Evolutionary conservation across 2,113 vertebrate genomes (phyloP).

Genomic region (Scortum barcoo): DNA sequence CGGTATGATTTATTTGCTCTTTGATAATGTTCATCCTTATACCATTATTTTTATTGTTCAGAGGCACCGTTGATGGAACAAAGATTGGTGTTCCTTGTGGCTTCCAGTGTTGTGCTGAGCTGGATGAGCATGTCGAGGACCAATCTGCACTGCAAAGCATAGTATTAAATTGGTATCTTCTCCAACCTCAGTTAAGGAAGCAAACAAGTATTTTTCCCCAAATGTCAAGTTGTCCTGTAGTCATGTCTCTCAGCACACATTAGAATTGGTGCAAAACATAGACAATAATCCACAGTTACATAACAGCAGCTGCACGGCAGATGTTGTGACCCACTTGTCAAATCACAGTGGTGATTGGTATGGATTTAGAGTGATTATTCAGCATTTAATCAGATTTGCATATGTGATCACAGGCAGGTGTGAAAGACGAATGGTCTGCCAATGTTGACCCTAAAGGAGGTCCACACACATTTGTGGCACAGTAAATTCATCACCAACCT

Average conservation of each 20-base stretch:
- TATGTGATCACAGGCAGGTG: slow-evolving; percentile 48
- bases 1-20: too few species aligned
- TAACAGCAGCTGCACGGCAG: slow-evolving; percentile 63
- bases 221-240: slow-evolving; percentile 32
- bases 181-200: slow-evolving; percentile 1
- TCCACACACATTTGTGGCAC: neutral
- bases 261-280: slow-evolving; percentile 40
- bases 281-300: slow-evolving; percentile 60
- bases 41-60: neutral
- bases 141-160: neutral
- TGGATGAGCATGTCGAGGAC: neutral
- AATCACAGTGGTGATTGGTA: slow-evolving; percentile 51
- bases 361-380: slow-evolving; percentile 64
- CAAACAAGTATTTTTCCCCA: neutral
- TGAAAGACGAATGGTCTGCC: slow-evolving; percentile 48
- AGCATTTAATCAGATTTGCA: slow-evolving; percentile 69
- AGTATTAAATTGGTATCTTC: neutral
- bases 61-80: neutral
- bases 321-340: slow-evolving; percentile 72
- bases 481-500: neutral
- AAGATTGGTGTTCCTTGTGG: neutral
- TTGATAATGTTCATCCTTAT: too few species aligned
- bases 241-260: slow-evolving; percentile 11
- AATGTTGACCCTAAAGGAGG: slow-evolving; percentile 14
- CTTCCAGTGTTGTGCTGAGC: neutral